Evolutionary conservation across 2,888 invertebrate species (phyloP).

Genomic region (Drosophila robusta): DNA sequence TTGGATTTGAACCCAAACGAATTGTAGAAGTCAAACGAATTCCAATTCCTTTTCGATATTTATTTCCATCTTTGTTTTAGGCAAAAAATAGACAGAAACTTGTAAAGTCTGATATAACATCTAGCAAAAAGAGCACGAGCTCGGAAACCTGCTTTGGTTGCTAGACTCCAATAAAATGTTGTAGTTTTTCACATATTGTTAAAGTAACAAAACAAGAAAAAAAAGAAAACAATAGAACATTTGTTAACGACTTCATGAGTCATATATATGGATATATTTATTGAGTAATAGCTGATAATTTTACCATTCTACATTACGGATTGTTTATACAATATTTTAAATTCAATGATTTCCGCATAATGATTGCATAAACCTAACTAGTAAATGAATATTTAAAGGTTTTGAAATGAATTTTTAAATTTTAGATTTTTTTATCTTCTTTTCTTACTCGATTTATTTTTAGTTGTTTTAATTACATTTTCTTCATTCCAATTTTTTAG

Average conservation of each 20-base stretch:
- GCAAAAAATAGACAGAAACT: too few relatives aligned
- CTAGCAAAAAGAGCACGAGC: too few relatives aligned
- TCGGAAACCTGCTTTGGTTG: too few relatives aligned
- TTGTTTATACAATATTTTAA: too few relatives aligned
- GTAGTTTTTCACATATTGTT: neutral
- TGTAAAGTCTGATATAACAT: too few relatives aligned
- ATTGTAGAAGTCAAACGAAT: neutral
- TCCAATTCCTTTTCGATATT: neutral
- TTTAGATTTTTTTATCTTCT: too few relatives aligned
- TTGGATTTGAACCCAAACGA: neutral
- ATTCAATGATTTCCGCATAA: too few relatives aligned
- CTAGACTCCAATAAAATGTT: neutral
- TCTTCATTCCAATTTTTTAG: neutral
- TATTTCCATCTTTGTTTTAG: too few relatives aligned
- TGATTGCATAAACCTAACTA: too few relatives aligned
- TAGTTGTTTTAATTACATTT: neutral
- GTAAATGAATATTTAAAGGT: too few relatives aligned
- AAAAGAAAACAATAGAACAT: too few relatives aligned
- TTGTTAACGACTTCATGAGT: neutral
- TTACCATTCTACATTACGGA: neutral
- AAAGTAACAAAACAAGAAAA: neutral
- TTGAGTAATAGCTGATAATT: neutral
- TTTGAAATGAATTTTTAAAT: too few relatives aligned
- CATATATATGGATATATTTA: neutral
- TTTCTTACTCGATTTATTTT: neutral